Conservation (phyloP, 2,113 vertebrate genomes). For the Labeo catla region DNA sequence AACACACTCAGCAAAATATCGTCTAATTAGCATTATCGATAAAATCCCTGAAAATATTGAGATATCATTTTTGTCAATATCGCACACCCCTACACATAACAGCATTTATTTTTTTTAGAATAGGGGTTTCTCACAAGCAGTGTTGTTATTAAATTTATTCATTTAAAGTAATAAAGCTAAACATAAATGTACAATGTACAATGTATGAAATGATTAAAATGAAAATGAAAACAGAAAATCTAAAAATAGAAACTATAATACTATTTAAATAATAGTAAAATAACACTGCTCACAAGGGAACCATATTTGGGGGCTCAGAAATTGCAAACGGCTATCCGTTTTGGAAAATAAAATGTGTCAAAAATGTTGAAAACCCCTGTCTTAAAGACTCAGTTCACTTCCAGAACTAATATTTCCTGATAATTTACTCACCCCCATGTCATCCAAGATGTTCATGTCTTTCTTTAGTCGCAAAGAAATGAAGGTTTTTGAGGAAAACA, state of each 20-base stretch:
- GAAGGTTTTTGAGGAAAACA: too few relatives aligned
- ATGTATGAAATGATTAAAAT: neutral
- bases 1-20: too few relatives aligned
- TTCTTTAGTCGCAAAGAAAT: too few relatives aligned
- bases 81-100: too few relatives aligned
- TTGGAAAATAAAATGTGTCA: neutral
- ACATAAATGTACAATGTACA: neutral
- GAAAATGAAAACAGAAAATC: neutral
- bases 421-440: too few relatives aligned
- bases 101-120: too few relatives aligned
- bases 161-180: neutral
- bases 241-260: neutral
- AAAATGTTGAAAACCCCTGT: neutral
- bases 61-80: too few relatives aligned
- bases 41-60: too few relatives aligned
- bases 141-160: neutral
- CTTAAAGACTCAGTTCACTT: neutral
- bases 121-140: neutral
- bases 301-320: neutral
- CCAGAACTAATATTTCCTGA: too few relatives aligned
- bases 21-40: too few relatives aligned
- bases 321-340: neutral
- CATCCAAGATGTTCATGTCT: too few relatives aligned
- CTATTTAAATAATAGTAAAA: neutral
- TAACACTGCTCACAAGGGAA: neutral